Evolutionary conservation across 2,888 invertebrate genomes (phyloP).

Genomic region (Onthophagus sagittarius): DNA sequence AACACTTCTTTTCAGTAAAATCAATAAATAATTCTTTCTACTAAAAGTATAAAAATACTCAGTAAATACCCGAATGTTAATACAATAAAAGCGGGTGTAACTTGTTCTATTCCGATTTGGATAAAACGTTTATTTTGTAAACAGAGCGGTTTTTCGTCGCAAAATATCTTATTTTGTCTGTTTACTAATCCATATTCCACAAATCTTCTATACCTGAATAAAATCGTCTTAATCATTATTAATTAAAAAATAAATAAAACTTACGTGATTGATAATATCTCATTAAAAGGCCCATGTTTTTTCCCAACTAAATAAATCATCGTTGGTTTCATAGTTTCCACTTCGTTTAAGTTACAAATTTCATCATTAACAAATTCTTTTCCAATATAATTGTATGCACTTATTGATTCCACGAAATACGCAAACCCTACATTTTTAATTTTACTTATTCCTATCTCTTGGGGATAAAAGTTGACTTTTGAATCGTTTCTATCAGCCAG

Average conservation of each 20-base stretch:
- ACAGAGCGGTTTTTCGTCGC: conserved; percentile 21
- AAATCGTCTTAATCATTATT: no score
- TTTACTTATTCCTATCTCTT: conserved; percentile 44
- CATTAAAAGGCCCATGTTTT: conserved; percentile 43
- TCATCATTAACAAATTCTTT: conserved; percentile 48
- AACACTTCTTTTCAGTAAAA: background rate
- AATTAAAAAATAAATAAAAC: conserved; percentile 8
- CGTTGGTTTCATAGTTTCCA: conserved; percentile 37
- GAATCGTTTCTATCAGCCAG: conserved; percentile 19
- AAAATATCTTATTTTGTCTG: conserved; percentile 17
- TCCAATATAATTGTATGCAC: conserved; percentile 44
- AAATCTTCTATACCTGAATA: conserved; percentile 19
- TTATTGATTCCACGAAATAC: conserved; percentile 51
- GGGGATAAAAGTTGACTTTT: conserved; percentile 24
- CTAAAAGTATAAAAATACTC: conserved; percentile 8
- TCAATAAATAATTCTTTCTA: conserved; percentile 5
- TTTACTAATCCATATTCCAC: conserved; percentile 16
- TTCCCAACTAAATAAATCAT: conserved; percentile 44
- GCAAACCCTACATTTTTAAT: conserved; percentile 52
- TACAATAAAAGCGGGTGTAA: conserved; percentile 23
- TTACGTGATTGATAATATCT: conserved; percentile 38
- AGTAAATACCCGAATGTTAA: conserved; percentile 17
- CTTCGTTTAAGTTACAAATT: conserved; percentile 50
- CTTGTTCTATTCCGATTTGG: conserved; percentile 26
- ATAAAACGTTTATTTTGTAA: conserved; percentile 22